phyloP scores from a whole-genome alignment of 2,888 invertebrate species.

The Bruchidius siliquastri region DNA sequence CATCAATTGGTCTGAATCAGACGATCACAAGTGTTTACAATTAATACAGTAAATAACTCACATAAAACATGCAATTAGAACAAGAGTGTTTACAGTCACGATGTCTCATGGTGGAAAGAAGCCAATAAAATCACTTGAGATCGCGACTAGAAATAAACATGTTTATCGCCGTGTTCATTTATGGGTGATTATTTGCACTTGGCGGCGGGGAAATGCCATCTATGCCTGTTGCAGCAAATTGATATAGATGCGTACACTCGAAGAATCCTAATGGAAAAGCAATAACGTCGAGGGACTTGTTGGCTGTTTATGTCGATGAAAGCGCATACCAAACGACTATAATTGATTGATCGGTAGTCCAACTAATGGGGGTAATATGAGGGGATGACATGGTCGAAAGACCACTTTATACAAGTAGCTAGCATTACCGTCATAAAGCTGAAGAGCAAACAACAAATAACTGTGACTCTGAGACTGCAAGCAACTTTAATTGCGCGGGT shows the following conservation, averaged over 20 bases:
- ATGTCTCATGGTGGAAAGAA: background rate
- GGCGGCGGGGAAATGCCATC: background rate
- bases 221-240: background rate
- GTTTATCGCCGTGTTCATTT: background rate
- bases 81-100: background rate
- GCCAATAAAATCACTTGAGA: background rate
- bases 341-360: too few species aligned
- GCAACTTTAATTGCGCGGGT: too few species aligned
- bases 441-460: too few species aligned
- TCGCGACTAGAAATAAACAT: background rate
- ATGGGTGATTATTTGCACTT: background rate
- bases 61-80: background rate
- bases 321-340: too few species aligned
- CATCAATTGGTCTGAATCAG: background rate
- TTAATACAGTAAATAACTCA: background rate
- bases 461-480: too few species aligned
- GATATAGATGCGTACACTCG: background rate
- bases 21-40: background rate
- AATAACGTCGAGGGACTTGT: background rate
- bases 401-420: too few species aligned
- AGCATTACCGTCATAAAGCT: too few species aligned
- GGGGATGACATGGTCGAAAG: too few species aligned
- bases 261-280: background rate
- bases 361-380: too few species aligned
- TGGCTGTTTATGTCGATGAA: too few species aligned